Evolutionary conservation across 2,113 vertebrate genomes (phyloP).

Genomic region (Cyanoramphus novaezelandiae): DNA sequence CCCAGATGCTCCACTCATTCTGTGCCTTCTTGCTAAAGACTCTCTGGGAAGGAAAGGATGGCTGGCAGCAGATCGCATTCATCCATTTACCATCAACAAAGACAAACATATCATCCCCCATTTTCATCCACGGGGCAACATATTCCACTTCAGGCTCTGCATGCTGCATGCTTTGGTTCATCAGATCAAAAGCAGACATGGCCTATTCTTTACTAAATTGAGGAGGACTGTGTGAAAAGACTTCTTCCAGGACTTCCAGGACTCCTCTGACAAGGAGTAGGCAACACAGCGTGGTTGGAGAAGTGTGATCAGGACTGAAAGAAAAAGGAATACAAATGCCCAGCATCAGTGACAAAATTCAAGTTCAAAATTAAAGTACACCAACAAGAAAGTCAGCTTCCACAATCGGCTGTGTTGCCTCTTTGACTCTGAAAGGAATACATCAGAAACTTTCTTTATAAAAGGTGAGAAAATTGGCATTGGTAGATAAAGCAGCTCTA

Average conservation of each 20-base stretch:
- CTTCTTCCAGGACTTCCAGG: neutral
- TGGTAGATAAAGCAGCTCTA: neutral
- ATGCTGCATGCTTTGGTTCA: neutral
- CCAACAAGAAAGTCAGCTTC: neutral
- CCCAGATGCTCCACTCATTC: conserved; percentile 59
- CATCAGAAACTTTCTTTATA: neutral
- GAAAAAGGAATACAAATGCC: neutral
- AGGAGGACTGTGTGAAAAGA: neutral
- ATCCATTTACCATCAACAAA: conserved; percentile 66
- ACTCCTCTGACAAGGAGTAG: neutral
- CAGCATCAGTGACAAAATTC: neutral
- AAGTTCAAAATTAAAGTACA: neutral
- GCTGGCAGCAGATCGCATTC: conserved; percentile 45
- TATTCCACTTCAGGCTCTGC: conserved; percentile 37
- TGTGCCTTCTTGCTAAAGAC: conserved; percentile 23
- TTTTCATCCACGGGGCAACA: conserved; percentile 20
- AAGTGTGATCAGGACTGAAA: neutral
- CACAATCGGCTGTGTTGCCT: fast-evolving
- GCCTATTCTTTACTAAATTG: neutral
- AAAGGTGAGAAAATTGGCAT: neutral
- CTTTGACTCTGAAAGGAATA: neutral
- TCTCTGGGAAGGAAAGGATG: conserved; percentile 27
- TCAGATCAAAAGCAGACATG: conserved; percentile 10
- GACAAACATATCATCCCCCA: conserved; percentile 58
- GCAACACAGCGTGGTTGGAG: neutral